A percentile compares a stretch with the other conserved stretches of the same genome.
phyloP scores from a whole-genome alignment of 2,888 invertebrate species.

The Xanthia togata region DNA sequence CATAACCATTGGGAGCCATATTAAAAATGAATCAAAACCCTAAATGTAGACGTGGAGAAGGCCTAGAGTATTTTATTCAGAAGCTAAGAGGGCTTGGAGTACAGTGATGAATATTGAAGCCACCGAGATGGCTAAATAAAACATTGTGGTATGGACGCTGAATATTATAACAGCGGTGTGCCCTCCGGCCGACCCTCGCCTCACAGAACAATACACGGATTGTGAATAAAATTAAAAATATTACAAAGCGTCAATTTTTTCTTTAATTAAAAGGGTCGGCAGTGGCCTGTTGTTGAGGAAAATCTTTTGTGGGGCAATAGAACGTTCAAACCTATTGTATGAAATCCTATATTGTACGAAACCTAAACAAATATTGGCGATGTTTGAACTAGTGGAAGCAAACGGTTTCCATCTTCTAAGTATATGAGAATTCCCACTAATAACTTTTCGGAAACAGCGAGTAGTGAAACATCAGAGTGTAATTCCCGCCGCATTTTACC shows the following conservation, averaged over 20 bases:
- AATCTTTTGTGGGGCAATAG: constrained; percentile 70
- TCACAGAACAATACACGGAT: constrained; percentile 79
- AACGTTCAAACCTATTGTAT: constrained; percentile 59
- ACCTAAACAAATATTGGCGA: constrained; percentile 58
- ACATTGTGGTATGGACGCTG: constrained; percentile 77
- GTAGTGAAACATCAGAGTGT: constrained; percentile 11
- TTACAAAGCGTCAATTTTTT: constrained; percentile 73
- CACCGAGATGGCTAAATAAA: constrained; percentile 80
- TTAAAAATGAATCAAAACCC: constrained; percentile 48
- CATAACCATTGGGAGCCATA: constrained; percentile 27
- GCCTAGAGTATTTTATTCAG: constrained; percentile 74
- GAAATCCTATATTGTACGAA: constrained; percentile 31
- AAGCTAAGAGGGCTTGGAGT: constrained; percentile 71
- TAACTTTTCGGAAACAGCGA: constrained; percentile 20
- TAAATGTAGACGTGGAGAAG: constrained; percentile 55
- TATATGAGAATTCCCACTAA: constrained; percentile 29
- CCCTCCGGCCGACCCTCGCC: constrained; percentile 73
- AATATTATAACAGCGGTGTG: constrained; percentile 79
- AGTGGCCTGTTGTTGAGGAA: constrained; percentile 68
- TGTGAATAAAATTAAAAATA: constrained; percentile 83
- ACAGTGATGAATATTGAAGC: constrained; percentile 82
- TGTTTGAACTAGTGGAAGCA: constrained; percentile 55
- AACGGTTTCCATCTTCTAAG: constrained; percentile 37
- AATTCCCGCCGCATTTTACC: neutral
- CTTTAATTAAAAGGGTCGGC: constrained; percentile 70